Percentiles rank a stretch among this genome's conserved stretches.
These are phyloP conservation scores for Tachina lurida DNA, from an alignment of 2,888 invertebrate genomes.

Conservation along the genomic window DNA sequence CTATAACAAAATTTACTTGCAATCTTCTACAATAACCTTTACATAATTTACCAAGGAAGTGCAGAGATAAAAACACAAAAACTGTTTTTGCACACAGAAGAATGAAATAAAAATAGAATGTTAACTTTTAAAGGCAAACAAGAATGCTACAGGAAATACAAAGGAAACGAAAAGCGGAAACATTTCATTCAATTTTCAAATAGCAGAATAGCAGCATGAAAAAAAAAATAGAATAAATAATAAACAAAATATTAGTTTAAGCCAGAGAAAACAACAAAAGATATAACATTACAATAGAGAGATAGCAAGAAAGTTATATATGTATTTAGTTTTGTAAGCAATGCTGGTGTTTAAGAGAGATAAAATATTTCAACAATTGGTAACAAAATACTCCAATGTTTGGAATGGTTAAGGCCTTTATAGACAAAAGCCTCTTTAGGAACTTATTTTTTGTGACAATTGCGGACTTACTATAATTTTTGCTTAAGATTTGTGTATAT, in stretches of 20 bases:
- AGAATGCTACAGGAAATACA: background rate
- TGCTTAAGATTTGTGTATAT: too few relatives aligned
- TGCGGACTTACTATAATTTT: too few relatives aligned
- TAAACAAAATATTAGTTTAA: background rate
- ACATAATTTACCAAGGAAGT: background rate
- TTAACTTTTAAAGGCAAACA: background rate
- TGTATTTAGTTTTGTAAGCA: background rate
- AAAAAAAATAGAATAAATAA: constrained; percentile 2
- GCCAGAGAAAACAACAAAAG: background rate
- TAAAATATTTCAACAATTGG: too few relatives aligned
- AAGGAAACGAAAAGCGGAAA: constrained; percentile 13
- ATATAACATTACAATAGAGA: background rate
- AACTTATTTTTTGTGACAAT: too few relatives aligned
- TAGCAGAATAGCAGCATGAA: background rate
- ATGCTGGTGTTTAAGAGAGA: too few relatives aligned
- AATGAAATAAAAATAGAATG: background rate
- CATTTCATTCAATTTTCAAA: background rate
- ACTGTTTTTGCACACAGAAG: background rate
- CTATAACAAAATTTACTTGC: too few relatives aligned
- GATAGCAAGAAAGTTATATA: background rate
- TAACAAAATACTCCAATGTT: too few relatives aligned
- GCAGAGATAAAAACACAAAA: background rate
- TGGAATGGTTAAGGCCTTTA: too few relatives aligned
- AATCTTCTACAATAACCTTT: background rate
- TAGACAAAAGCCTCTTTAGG: too few relatives aligned